These are phyloP conservation scores for Amphibalanus amphitrite DNA, from an alignment of 1,140 invertebrate genomes.

Conservation along the genomic window DNA sequence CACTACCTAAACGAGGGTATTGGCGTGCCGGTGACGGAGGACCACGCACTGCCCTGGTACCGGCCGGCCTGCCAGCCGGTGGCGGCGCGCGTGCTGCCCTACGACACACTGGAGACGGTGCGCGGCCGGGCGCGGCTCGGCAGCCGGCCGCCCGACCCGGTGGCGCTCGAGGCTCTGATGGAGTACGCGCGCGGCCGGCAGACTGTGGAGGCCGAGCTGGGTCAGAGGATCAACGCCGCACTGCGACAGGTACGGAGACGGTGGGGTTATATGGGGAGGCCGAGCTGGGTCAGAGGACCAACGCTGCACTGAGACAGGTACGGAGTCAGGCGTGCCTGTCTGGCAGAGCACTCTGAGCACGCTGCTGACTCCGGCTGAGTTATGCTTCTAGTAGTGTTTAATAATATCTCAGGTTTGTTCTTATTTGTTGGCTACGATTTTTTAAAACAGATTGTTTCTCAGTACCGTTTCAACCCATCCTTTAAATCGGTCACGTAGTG, in stretches of 20 bases:
- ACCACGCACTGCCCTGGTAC: conserved; percentile 54
- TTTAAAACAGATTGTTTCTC: too few species aligned
- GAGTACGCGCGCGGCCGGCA: conserved; percentile 36
- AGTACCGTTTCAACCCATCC: conserved; percentile 1
- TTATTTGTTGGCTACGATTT: too few species aligned
- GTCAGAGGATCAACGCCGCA: conserved; percentile 49
- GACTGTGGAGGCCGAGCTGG: conserved; percentile 45
- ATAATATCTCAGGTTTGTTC: too few species aligned
- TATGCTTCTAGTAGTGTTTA: too few species aligned
- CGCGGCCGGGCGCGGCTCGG: conserved; percentile 26
- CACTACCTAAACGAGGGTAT: conserved; percentile 36
- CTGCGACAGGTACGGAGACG: conserved; percentile 39
- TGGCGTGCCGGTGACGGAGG: conserved; percentile 34
- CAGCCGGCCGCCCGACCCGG: conserved; percentile 25
- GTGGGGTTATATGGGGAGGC: too few species aligned
- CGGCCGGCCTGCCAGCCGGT: conserved; percentile 42
- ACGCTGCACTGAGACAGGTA: too few species aligned
- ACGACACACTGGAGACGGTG: conserved; percentile 28
- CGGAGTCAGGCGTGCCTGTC: too few species aligned
- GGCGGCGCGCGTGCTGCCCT: conserved; percentile 22
- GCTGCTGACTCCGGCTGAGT: too few species aligned
- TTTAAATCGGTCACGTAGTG: not conserved
- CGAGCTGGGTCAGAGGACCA: too few species aligned
- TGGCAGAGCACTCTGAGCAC: too few species aligned
- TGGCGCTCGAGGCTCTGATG: conserved; percentile 31